Evolutionary conservation across 1,140 invertebrate species (phyloP), one percentile per base, ranked within the genome.

Genomic region (Drosophila lacteicornis): DNA sequence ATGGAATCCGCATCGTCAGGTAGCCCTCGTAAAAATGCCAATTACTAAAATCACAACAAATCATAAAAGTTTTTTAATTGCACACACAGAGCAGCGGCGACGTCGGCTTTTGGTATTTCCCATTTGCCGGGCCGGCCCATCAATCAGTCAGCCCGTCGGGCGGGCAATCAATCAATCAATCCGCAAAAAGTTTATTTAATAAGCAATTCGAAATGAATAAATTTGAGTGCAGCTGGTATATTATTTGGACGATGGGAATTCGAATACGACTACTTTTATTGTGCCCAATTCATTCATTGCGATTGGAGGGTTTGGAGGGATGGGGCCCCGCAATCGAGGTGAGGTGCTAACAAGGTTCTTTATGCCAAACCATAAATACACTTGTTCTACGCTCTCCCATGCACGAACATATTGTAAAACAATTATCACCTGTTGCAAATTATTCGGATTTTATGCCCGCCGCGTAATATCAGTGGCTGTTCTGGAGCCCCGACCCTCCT

Each of bases 401-500:
- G 56, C 57, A 51, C 70, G 66, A 61, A 75, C 79, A 77, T 82
- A 90, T 90, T 90, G 86, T 90, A 90, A 90, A 90, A 90, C 85
- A 90, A 90, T 90, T 90, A 90, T 90, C 85, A 90, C 85, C 85
- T 90, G 85, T 90, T 90, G 85, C 85, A 90, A 90, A 90, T 90
- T 90, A 90, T 90, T 71, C 79, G 55, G 65, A 85, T 90, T 90
- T 90, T 85, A 90, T 90, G 85, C 65, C 56, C 68, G 56, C 42
- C 82, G 86, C 85, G 85, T 85, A 85, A 90, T 91, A 91, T 91
- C 86, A 80, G 86, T 85, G 86, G 85, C 85, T 80, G 85, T 67
- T 80, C 67, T 55, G 82, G 19, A 55, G 19, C 53, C 67, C 49
- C 50, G 55, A 25, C 36, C 59, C 55, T 27, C 53, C 9, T 36